Base-by-base conservation (phyloP, 2,113 vertebrate genomes). In the Oncorhynchus clarkii region DNA sequence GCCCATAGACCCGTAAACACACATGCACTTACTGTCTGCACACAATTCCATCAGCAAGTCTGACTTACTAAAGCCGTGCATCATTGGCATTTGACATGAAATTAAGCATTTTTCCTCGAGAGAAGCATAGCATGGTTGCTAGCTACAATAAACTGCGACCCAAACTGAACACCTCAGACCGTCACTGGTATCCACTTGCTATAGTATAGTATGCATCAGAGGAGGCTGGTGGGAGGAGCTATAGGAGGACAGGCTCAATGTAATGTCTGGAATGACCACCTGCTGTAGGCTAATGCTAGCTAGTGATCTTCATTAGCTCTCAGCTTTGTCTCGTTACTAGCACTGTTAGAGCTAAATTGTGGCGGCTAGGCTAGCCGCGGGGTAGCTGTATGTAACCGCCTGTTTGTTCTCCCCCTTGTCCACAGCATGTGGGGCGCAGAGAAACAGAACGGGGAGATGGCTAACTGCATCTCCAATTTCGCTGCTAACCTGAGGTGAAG, bases 391-490 rank as follows among this genome's bases (percentile, higher is more conserved):
- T 68, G 67, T 68, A 39, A 68, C 67, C 29, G 67, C 67, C 18
- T 68, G 67, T 91, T 70, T 70, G 68, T 70, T 70, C 89, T 82
- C 92, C 84, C 92, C 90, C 91, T 93, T 78, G 89, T 94, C 92
- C 86, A 89, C 93, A 94, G 93, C 92, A 94, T 94, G 93, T 94
- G 93, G 93, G 92, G 93, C 76, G 77, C 92, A 90, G 93, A 94
- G 88, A 94, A 93, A 90, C 93, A 94, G 90, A 90, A 86, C 90
- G 92, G 91, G 85, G 93, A 94, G 87, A 92, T 93, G 92, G 90
- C 88, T 91, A 93, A 89, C 93, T 92, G 93, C 90, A 91, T 93
- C 87, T 94, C 93, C 89, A 89, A 89, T 86, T 90, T 94, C 87
- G 91, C 93, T 77, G 90, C 93, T 87, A 94, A 94, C 87, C 91